A percentile compares a stretch with the other conserved stretches of the same genome.
These are phyloP conservation scores for Apoderus coryli DNA, from an alignment of 2,888 invertebrate genomes.

Conservation along the genomic window DNA sequence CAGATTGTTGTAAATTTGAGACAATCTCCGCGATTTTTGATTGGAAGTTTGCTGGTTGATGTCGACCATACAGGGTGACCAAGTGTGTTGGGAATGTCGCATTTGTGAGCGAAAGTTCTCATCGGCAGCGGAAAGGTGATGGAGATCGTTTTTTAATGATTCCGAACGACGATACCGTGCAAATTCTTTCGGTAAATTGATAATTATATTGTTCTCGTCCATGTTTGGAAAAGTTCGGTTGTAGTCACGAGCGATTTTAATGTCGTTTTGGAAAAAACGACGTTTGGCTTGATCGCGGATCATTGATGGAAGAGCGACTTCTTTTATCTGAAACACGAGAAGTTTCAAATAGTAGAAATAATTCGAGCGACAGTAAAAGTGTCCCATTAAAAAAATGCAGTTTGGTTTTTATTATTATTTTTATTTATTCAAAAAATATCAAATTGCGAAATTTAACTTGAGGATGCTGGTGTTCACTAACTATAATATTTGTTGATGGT, in stretches of 20 bases:
- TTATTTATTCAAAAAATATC: no score
- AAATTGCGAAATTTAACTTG: no score
- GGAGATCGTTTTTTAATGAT: constrained; percentile 13
- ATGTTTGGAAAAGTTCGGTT: constrained; percentile 32
- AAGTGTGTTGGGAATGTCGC: constrained; percentile 21
- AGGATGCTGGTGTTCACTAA: no score
- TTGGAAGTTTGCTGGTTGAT: not conserved
- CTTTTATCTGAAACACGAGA: constrained; percentile 41
- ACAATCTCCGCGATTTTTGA: not conserved
- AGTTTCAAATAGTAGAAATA: no score
- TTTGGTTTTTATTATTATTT: no score
- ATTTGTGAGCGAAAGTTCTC: constrained; percentile 16
- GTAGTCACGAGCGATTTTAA: constrained; percentile 43
- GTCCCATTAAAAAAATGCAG: no score
- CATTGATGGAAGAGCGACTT: constrained; percentile 44
- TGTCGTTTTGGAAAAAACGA: constrained; percentile 47
- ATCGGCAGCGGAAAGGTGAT: constrained; percentile 22
- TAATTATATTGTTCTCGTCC: constrained; percentile 25
- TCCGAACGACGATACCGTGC: constrained; percentile 21
- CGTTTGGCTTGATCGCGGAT: constrained; percentile 31
- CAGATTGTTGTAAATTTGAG: constrained; percentile 11
- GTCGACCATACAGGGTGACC: constrained; percentile 21
- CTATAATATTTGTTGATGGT: no score
- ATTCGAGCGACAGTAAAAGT: no score
- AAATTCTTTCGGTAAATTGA: constrained; percentile 26